Percentiles rank a stretch among this genome's conserved stretches.
These are phyloP conservation scores for Cryptus armator DNA, from an alignment of 2,888 invertebrate species.

Conservation along the genomic window DNA sequence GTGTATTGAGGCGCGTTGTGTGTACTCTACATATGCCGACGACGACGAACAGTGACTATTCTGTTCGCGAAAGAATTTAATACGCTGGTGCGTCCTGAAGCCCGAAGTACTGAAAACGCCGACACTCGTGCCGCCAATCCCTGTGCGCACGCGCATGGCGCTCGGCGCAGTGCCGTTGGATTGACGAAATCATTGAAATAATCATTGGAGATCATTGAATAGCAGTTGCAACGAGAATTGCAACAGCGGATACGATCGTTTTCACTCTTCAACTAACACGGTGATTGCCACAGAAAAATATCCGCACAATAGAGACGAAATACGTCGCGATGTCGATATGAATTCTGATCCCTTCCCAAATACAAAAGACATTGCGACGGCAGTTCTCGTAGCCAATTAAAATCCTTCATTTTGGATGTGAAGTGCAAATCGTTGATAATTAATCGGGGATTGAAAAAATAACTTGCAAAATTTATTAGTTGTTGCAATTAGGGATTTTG, in stretches of 20 bases:
- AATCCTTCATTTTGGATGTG: no score
- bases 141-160: background rate
- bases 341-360: background rate
- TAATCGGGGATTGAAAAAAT: no score
- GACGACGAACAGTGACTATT: slow-evolving; percentile 62
- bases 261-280: slow-evolving; percentile 60
- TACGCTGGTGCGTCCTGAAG: slow-evolving; percentile 23
- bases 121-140: slow-evolving; percentile 43
- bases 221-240: slow-evolving; percentile 52
- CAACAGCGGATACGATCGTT: slow-evolving; percentile 65
- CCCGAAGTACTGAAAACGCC: slow-evolving; percentile 32
- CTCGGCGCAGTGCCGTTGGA: background rate
- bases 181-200: slow-evolving; percentile 56
- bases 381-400: no score
- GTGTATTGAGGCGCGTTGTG: slow-evolving; percentile 25
- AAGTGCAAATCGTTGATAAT: no score
- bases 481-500: no score
- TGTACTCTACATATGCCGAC: slow-evolving; percentile 12
- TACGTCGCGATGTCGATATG: background rate
- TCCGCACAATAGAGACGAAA: slow-evolving; percentile 22
- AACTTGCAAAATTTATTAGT: no score
- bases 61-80: slow-evolving; percentile 56
- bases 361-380: no score
- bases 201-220: slow-evolving; percentile 38
- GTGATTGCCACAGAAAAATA: background rate